Base-by-base conservation (phyloP, 2,888 invertebrate species). In the Cyclophora punctaria region DNA sequence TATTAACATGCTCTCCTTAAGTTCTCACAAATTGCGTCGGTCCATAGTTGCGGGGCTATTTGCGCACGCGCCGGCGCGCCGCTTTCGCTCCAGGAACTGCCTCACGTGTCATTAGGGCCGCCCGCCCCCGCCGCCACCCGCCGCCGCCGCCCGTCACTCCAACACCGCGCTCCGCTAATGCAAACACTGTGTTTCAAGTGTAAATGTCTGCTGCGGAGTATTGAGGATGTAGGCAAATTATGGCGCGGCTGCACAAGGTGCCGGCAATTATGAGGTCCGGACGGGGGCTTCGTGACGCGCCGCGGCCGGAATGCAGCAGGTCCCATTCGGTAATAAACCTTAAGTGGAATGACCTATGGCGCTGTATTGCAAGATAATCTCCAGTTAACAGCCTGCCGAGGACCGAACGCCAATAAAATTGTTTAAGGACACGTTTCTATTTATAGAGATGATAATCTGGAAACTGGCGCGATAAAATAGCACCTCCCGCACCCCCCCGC, bases 51-150 rank as follows among this genome's bases (percentile, higher is more conserved):
- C 52, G 53, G 54, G 54, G 62, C 63, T 67, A 66, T 62, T 67
- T 66, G 63, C 65, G 67, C 66, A 58, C 66, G 69, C 67, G 69
- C 70, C 57, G 67, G 57, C 66, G 69, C 67, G 69, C 70, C 57
- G 67, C 69, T 69, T 67, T 66, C 65, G 66, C 64, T 58, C 52
- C 61, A 69, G 68, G 68, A 69, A 71, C 62, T 58, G 56, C 56
- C 50, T 43, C 51, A 59, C 59, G 63, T 64, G 63, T 64, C 64
- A 71, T 72, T 71, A 68, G 58, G 37, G 4, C 4, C 37, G 37
- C 59, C 58, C 50, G 58, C 46, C 35, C 48, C 34, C 52, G 40
- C 48, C 55, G 57, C 55, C 60, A 58, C 52, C 53, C 56, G 37
- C 5, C 37, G 37, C 37, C 37, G 37, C 37, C 37, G 37, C 37